phyloP scores from a whole-genome alignment of 37 sponge, comb jelly and placozoan species.

The Amphimedon queenslandica region DNA sequence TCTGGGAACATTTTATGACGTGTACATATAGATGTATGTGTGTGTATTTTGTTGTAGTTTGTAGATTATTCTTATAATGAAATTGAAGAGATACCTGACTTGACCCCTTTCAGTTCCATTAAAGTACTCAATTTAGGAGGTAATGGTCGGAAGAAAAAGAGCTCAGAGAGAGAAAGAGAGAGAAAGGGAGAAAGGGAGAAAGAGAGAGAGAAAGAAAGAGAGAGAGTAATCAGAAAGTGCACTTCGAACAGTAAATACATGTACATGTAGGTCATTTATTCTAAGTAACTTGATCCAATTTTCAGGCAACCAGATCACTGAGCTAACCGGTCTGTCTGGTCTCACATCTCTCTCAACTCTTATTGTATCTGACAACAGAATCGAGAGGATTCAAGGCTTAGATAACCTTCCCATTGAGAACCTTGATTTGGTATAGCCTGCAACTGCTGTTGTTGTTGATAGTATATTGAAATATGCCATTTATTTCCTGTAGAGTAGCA shows the following conservation, averaged over 20 bases:
- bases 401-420: conserved; percentile 37
- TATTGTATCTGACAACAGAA: conserved; percentile 60
- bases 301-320: conserved; percentile 68
- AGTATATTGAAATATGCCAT: not conserved
- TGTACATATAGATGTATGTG: not conserved
- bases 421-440: conserved; percentile 53
- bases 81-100: conserved; percentile 55
- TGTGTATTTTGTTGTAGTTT: conserved; percentile 17
- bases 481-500: conserved; percentile 35
- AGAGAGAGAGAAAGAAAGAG: too few relatives aligned
- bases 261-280: not conserved
- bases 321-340: conserved; percentile 33
- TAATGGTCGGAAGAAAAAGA: too few relatives aligned
- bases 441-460: not conserved
- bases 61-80: conserved; percentile 65
- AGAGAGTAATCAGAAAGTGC: not conserved
- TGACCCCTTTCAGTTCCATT: conserved; percentile 32
- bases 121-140: conserved; percentile 51
- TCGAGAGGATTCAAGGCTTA: conserved; percentile 44
- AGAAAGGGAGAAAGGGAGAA: too few relatives aligned
- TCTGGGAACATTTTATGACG: not conserved
- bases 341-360: conserved; percentile 39
- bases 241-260: not conserved
- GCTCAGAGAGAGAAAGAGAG: too few relatives aligned
- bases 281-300: not conserved